phyloP scores from a whole-genome alignment of 1,140 invertebrate genomes.

The Hestina assimilis region DNA sequence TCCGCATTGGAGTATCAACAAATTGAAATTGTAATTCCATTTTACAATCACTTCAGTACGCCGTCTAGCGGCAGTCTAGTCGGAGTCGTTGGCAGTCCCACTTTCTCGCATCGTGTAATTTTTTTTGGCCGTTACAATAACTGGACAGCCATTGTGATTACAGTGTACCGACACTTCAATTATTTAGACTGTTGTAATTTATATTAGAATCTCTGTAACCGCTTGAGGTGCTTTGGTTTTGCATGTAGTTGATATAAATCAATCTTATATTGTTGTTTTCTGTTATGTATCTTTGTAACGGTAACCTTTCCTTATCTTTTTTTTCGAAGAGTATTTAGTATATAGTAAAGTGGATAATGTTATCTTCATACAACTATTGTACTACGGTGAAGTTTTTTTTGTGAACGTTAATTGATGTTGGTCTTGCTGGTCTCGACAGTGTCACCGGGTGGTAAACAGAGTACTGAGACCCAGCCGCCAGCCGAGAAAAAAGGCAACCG shows the following conservation, averaged over 20 bases:
- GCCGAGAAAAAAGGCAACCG: no score
- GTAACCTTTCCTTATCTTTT: background rate
- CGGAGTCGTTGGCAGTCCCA: conserved; percentile 58
- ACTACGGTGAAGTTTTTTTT: no score
- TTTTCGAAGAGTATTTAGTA: no score
- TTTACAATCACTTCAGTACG: background rate
- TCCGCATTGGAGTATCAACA: background rate
- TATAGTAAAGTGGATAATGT: no score
- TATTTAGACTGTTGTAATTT: conserved; percentile 49
- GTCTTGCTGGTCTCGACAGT: no score
- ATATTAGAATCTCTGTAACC: conserved; percentile 30
- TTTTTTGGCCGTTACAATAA: conserved; percentile 57
- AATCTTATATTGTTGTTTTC: conserved; percentile 3
- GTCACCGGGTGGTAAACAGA: no score
- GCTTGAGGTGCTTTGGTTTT: conserved; percentile 9
- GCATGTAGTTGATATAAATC: conserved; percentile 10
- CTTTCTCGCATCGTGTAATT: conserved; percentile 60
- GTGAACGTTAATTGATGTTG: no score
- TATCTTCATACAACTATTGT: no score
- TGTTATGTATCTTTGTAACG: background rate
- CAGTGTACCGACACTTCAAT: conserved; percentile 49
- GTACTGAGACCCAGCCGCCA: no score
- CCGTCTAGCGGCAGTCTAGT: conserved; percentile 66
- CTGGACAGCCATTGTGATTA: conserved; percentile 55
- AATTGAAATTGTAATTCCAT: background rate